phyloP scores from a whole-genome alignment of 2,797 vertebrate genomes.

The Pangasius mekongensis region DNA sequence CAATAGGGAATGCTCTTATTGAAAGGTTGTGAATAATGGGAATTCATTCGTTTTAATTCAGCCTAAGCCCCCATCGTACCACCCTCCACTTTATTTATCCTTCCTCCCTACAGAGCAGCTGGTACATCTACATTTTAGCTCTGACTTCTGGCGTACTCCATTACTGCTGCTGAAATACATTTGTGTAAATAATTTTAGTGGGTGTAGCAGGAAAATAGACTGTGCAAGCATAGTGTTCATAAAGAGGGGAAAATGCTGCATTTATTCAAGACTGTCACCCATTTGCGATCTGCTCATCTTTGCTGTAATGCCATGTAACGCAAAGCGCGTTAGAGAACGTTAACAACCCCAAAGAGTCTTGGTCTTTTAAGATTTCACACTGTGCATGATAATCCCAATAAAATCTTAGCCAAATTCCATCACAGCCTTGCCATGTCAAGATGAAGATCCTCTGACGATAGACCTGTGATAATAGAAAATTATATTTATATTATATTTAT shows the following conservation, averaged over 20 bases:
- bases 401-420: neutral
- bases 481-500: no score
- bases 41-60: slow-evolving; percentile 66
- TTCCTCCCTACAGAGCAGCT: slow-evolving; percentile 33
- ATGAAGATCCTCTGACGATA: neutral
- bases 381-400: neutral
- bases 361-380: neutral
- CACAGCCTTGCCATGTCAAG: neutral
- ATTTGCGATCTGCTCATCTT: neutral
- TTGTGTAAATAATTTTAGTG: slow-evolving; percentile 26
- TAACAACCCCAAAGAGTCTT: neutral
- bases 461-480: slow-evolving; percentile 1
- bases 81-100: slow-evolving; percentile 42
- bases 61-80: slow-evolving; percentile 48
- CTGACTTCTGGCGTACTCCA: neutral
- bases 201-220: slow-evolving; percentile 7
- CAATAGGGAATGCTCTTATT: slow-evolving; percentile 64
- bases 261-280: slow-evolving; percentile 12
- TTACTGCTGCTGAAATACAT: slow-evolving; percentile 39
- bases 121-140: slow-evolving; percentile 29
- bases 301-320: neutral
- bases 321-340: neutral
- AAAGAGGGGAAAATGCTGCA: neutral
- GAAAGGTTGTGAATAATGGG: slow-evolving; percentile 67
- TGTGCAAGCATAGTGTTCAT: neutral